phyloP scores from a whole-genome alignment of 2,797 vertebrate species.

The Pyrocephalus nanus region DNA sequence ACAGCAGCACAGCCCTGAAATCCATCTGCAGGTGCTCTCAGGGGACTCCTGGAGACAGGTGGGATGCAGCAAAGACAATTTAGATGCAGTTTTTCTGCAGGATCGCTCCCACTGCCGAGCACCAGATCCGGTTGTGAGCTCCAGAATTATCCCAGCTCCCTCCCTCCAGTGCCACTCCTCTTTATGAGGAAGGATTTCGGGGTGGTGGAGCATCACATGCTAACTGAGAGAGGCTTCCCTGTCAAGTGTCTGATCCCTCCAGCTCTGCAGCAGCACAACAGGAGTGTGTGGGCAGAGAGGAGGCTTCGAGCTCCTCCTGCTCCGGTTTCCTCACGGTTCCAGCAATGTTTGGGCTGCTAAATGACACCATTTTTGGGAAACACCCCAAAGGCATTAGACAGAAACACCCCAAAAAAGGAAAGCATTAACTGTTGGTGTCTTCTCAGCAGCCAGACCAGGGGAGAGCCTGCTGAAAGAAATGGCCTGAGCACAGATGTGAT shows the following conservation, averaged over 20 bases:
- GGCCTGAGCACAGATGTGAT: neutral
- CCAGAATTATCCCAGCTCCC: neutral
- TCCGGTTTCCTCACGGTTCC: neutral
- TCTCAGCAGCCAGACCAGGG: neutral
- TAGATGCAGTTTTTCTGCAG: neutral
- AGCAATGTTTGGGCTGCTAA: neutral
- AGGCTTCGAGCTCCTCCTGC: neutral
- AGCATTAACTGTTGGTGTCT: neutral
- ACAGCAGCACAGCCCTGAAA: neutral
- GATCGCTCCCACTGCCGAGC: neutral
- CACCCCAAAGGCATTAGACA: neutral
- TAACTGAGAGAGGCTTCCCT: neutral
- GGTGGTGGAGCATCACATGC: neutral
- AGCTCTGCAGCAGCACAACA: neutral
- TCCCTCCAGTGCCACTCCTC: accelerated
- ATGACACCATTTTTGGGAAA: neutral
- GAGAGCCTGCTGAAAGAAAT: neutral
- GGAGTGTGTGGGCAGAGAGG: neutral
- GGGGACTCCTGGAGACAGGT: neutral
- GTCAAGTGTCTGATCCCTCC: neutral
- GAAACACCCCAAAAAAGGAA: neutral
- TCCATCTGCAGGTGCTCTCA: neutral
- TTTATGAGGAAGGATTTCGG: accelerated
- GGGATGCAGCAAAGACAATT: neutral
- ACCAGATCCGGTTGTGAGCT: neutral